phyloP scores from a whole-genome alignment of 1,140 invertebrate genomes.

The Drosophila tropicalis region DNA sequence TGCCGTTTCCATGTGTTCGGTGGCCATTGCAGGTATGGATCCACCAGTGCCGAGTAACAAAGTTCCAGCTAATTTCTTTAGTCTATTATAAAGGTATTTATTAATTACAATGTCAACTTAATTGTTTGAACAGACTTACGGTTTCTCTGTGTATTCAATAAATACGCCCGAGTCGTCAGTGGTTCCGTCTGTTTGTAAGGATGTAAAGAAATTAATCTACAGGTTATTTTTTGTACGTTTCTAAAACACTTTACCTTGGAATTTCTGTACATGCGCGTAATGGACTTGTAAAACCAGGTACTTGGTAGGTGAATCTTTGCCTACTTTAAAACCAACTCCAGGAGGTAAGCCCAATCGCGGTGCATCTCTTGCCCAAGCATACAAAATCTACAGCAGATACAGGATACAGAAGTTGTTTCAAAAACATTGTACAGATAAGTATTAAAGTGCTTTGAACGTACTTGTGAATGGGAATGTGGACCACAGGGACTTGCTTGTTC shows the following conservation, averaged over 20 bases:
- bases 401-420: no score
- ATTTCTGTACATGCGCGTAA: slow-evolving; percentile 90
- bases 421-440: no score
- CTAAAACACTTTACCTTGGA: slow-evolving; percentile 85
- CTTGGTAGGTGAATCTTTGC: slow-evolving; percentile 88
- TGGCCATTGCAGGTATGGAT: slow-evolving; percentile 87
- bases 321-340: slow-evolving; percentile 92
- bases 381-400: slow-evolving; percentile 89
- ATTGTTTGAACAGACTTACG: slow-evolving; percentile 84
- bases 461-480: slow-evolving; percentile 86
- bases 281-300: slow-evolving; percentile 97
- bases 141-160: slow-evolving; percentile 89
- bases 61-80: slow-evolving; percentile 93
- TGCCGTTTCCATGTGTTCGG: slow-evolving; percentile 94
- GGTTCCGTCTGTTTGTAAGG: slow-evolving; percentile 85
- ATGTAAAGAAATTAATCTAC: background rate
- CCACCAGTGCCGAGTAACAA: slow-evolving; percentile 93
- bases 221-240: background rate
- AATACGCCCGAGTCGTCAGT: slow-evolving; percentile 93
- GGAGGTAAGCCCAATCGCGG: slow-evolving; percentile 92
- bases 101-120: background rate
- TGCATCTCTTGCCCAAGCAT: slow-evolving; percentile 98
- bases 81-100: slow-evolving; percentile 78
- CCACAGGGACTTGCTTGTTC: slow-evolving; percentile 88
- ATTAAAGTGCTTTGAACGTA: slow-evolving; percentile 19